Conservation (phyloP, 2,113 vertebrate genomes). For the Brachypteracias leptosomus region DNA sequence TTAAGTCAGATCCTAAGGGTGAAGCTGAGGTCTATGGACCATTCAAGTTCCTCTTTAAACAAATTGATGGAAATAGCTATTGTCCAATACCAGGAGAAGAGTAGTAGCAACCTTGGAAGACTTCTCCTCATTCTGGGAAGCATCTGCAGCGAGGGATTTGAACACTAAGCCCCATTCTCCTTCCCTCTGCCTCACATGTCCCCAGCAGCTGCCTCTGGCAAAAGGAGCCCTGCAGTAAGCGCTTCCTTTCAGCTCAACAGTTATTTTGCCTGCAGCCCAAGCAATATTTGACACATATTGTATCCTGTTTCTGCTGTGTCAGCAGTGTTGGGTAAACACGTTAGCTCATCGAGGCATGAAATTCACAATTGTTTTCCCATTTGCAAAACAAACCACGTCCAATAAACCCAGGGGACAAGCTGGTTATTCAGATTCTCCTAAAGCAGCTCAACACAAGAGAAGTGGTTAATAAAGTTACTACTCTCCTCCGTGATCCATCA, state of each 20-base stretch:
- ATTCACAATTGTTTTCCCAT: neutral
- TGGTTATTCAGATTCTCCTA: neutral
- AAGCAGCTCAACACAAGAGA: neutral
- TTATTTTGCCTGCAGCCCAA: slow-evolving; percentile 38
- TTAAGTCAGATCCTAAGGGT: neutral
- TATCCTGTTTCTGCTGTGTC: neutral
- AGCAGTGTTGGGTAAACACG: slow-evolving; percentile 28
- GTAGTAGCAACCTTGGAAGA: neutral
- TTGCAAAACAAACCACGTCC: slow-evolving; percentile 28
- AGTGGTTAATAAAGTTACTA: slow-evolving; percentile 47
- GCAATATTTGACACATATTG: slow-evolving; percentile 38
- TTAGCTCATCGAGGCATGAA: slow-evolving; percentile 9
- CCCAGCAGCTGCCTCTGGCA: neutral
- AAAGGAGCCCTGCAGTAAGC: neutral
- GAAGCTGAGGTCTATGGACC: neutral
- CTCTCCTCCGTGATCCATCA: neutral
- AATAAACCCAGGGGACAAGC: neutral
- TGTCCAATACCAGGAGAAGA: neutral
- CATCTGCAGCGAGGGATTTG: neutral
- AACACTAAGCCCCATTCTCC: neutral
- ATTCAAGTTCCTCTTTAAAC: neutral
- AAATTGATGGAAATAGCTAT: neutral
- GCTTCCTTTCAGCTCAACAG: slow-evolving; percentile 7
- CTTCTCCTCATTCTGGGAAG: neutral
- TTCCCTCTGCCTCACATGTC: neutral